Evolutionary conservation across 2,797 vertebrate genomes (phyloP).

Genomic region (Melanotaenia maccullochi): DNA sequence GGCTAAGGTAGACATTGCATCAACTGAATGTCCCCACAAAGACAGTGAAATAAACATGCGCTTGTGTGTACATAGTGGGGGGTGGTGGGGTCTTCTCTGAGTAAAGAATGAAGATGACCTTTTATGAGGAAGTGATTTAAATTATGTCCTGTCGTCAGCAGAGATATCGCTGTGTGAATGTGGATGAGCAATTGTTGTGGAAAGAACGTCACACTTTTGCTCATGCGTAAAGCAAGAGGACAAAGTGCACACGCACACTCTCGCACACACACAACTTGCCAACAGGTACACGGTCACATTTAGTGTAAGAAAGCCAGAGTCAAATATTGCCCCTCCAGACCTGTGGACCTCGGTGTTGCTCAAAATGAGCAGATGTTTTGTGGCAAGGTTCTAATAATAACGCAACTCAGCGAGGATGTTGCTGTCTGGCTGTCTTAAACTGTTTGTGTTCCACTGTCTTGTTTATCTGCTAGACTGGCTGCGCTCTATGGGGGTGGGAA

Average conservation of each 20-base stretch:
- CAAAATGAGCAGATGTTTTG: constrained; percentile 62
- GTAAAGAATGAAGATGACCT: constrained; percentile 74
- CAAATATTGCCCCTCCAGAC: constrained; percentile 36
- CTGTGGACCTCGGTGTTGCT: constrained; percentile 36
- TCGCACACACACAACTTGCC: constrained; percentile 6
- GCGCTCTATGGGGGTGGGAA: constrained; percentile 47
- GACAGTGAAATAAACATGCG: neutral
- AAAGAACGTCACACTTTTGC: constrained; percentile 52
- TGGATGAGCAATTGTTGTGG: constrained; percentile 62
- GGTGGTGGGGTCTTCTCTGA: constrained; percentile 29
- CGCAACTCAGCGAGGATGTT: constrained; percentile 38
- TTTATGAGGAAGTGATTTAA: constrained; percentile 74
- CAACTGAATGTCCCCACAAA: neutral
- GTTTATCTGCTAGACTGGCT: constrained; percentile 54
- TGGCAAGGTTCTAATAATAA: constrained; percentile 27
- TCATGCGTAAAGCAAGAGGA: constrained; percentile 28
- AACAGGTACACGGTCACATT: constrained; percentile 47
- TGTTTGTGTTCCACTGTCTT: constrained; percentile 63
- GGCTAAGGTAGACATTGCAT: neutral
- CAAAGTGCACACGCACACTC: too few relatives aligned
- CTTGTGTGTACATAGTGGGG: neutral
- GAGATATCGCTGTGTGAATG: constrained; percentile 62
- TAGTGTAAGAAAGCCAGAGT: constrained; percentile 28
- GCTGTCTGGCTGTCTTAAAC: constrained; percentile 59
- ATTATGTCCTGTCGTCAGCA: constrained; percentile 68